Conservation (phyloP, 2,888 invertebrate species). For the Melangyna quadrimaculata region DNA sequence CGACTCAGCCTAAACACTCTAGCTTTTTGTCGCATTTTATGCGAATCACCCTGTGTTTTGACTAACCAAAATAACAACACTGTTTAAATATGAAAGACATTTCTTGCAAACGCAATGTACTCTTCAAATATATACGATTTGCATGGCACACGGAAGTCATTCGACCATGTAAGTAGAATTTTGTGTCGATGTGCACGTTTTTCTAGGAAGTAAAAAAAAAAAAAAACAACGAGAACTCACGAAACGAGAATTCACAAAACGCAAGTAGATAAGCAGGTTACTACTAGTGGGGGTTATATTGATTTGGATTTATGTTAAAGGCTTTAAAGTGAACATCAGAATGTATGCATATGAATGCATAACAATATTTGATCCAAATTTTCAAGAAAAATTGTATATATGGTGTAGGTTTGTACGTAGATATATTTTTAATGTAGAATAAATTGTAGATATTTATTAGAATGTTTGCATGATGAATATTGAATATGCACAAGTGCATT, state of each 20-base stretch:
- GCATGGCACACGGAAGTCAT: slow-evolving; percentile 40
- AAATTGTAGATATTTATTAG: too few relatives aligned
- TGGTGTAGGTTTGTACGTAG: too few relatives aligned
- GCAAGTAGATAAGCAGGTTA: slow-evolving; percentile 20
- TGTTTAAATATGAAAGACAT: neutral
- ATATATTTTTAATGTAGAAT: too few relatives aligned
- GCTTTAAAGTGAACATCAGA: neutral
- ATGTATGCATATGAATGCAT: neutral
- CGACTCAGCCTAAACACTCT: too few relatives aligned
- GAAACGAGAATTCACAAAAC: neutral
- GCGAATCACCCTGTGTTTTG: too few relatives aligned
- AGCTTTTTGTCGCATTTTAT: too few relatives aligned
- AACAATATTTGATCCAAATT: neutral
- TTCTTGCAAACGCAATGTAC: neutral
- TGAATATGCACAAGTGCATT: too few relatives aligned
- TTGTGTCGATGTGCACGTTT: slow-evolving; percentile 10
- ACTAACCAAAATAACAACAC: neutral
- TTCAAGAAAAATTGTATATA: too few relatives aligned
- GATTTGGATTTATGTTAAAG: slow-evolving; percentile 21
- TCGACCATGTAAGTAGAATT: slow-evolving; percentile 29
- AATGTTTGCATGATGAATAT: too few relatives aligned
- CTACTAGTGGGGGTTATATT: neutral
- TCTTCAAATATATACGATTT: slow-evolving; percentile 11
- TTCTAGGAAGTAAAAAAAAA: neutral
- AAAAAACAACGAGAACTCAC: neutral